Conservation (phyloP, 1,140 invertebrate species). For the Trachelipus rathkii region DNA sequence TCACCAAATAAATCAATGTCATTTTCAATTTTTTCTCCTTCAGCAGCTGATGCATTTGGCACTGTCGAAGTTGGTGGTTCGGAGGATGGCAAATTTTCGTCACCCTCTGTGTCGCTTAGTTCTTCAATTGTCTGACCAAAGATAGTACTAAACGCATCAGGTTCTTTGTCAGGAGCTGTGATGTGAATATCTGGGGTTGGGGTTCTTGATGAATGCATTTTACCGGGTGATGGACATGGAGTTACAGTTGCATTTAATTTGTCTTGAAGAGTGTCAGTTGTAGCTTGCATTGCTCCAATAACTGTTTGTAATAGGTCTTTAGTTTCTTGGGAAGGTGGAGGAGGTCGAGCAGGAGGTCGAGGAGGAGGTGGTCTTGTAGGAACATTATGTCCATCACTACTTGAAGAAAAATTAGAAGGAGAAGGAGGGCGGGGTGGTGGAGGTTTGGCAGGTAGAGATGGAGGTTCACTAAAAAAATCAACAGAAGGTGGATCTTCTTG, state of each 20-base stretch:
- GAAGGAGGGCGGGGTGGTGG: constrained; percentile 39
- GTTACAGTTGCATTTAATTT: constrained; percentile 66
- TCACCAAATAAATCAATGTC: constrained; percentile 47
- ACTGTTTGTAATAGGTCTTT: constrained; percentile 79
- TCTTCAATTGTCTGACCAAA: constrained; percentile 46
- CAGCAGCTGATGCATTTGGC: constrained; percentile 20
- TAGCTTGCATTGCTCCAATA: constrained; percentile 81
- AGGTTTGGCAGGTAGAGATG: constrained; percentile 27
- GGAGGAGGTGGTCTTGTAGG: constrained; percentile 53
- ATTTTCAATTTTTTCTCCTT: constrained; percentile 28
- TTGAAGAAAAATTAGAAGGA: constrained; percentile 34
- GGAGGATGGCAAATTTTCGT: constrained; percentile 22
- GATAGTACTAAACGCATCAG: constrained; percentile 48
- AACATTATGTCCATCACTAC: constrained; percentile 51
- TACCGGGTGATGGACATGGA: constrained; percentile 47
- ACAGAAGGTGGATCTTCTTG: neutral
- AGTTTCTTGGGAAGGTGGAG: constrained; percentile 65
- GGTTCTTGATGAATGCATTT: constrained; percentile 64
- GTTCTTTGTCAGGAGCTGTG: constrained; percentile 47
- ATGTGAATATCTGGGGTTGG: constrained; percentile 67
- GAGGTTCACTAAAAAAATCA: constrained; percentile 19
- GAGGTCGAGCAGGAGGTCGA: constrained; percentile 53
- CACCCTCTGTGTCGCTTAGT: constrained; percentile 39
- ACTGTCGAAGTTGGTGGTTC: neutral
- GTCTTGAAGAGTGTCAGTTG: constrained; percentile 74